Conservation (phyloP, 2,113 vertebrate species). For the Trichomycterus rosablanca region DNA sequence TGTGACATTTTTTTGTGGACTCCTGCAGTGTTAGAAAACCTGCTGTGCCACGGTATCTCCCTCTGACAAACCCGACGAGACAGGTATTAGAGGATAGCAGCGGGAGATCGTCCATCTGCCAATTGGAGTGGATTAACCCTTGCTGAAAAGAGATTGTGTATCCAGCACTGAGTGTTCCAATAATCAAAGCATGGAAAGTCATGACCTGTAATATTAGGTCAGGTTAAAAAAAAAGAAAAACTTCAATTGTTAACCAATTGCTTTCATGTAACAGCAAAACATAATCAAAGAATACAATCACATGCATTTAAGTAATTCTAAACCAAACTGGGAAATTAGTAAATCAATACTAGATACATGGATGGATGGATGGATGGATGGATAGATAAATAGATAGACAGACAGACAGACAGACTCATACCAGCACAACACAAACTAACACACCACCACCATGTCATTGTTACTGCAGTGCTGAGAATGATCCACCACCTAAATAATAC, state of each 20-base stretch:
- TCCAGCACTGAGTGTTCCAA: constrained; percentile 15
- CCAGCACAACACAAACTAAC: no score
- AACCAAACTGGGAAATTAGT: no score
- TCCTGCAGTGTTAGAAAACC: constrained; percentile 18
- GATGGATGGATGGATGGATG: no score
- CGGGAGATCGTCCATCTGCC: constrained; percentile 19
- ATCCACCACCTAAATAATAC: no score
- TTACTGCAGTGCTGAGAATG: no score
- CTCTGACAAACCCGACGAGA: constrained; percentile 31
- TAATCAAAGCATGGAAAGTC: not conserved
- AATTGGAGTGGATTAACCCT: constrained; percentile 29
- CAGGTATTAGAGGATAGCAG: constrained; percentile 35
- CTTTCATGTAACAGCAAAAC: not conserved
- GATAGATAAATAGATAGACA: no score
- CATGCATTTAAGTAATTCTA: no score
- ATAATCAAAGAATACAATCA: not conserved
- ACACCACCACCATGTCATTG: no score
- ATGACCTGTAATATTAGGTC: not conserved
- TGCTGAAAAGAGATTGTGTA: constrained; percentile 17
- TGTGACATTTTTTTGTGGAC: constrained; percentile 17
- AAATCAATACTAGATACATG: no score
- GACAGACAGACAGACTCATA: no score
- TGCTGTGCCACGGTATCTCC: not conserved
- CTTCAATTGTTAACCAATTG: not conserved
- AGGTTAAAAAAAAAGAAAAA: not conserved